These are phyloP conservation scores for Brenthis hecate DNA, from an alignment of 2,888 invertebrate species.

Conservation along the genomic window DNA sequence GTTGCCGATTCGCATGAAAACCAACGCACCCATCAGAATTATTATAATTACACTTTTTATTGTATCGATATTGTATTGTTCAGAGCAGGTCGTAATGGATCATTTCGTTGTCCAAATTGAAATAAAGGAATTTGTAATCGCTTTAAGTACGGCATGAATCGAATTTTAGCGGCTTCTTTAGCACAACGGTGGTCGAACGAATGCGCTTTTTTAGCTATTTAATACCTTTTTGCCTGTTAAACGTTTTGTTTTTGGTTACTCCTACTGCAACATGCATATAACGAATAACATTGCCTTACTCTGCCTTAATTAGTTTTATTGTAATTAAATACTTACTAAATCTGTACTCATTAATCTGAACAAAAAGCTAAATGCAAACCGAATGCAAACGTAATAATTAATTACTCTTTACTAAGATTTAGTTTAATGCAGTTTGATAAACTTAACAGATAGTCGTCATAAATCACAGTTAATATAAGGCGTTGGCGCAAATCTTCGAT, in stretches of 20 bases:
- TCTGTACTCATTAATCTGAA: background rate
- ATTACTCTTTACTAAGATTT: background rate
- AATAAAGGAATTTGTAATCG: slow-evolving; percentile 39
- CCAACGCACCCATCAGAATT: slow-evolving; percentile 32
- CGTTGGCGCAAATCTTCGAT: slow-evolving; percentile 21
- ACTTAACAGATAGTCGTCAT: background rate
- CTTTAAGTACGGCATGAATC: slow-evolving; percentile 32
- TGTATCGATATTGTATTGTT: slow-evolving; percentile 31
- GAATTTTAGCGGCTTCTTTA: slow-evolving; percentile 38
- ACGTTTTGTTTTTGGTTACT: slow-evolving; percentile 1
- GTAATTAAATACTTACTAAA: background rate
- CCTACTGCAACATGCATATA: slow-evolving; percentile 14
- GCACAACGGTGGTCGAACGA: slow-evolving; percentile 31
- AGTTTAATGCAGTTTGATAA: background rate
- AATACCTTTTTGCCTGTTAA: slow-evolving; percentile 27
- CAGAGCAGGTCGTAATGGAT: slow-evolving; percentile 30
- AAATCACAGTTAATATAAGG: slow-evolving; percentile 26
- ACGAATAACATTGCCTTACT: slow-evolving; percentile 21
- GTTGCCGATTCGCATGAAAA: slow-evolving; percentile 19
- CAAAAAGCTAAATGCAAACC: background rate
- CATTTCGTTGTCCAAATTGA: slow-evolving; percentile 40
- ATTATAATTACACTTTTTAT: slow-evolving; percentile 39
- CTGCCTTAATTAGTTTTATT: slow-evolving; percentile 7
- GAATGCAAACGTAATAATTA: background rate
- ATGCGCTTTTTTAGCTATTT: slow-evolving; percentile 31